Percentiles rank a stretch among this genome's conserved stretches.
Conservation (phyloP, 2,888 invertebrate species). For the Mimumesa dahlbomi region DNA sequence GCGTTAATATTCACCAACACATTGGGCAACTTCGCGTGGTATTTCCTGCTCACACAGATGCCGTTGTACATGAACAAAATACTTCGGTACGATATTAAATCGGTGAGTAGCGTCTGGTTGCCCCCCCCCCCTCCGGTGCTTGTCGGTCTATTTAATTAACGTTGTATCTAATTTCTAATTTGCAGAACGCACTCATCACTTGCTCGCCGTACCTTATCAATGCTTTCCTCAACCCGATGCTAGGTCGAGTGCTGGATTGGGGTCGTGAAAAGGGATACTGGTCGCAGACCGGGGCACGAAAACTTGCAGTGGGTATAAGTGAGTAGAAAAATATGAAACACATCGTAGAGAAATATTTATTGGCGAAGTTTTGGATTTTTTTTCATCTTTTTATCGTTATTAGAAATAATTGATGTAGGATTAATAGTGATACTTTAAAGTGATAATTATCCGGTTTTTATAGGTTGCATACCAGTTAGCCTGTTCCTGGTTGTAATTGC, state of each 20-base stretch:
- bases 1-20: slow-evolving; percentile 80
- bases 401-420: too few relatives aligned
- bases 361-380: too few relatives aligned
- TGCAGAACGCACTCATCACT: slow-evolving; percentile 70
- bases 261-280: slow-evolving; percentile 71
- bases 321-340: slow-evolving; percentile 38
- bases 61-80: slow-evolving; percentile 81
- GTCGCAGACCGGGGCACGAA: slow-evolving; percentile 74
- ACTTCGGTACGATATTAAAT: slow-evolving; percentile 79
- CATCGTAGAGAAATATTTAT: too few relatives aligned
- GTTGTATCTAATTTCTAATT: not conserved
- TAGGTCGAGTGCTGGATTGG: slow-evolving; percentile 72
- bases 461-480: slow-evolving; percentile 73
- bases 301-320: slow-evolving; percentile 76
- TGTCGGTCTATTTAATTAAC: too few relatives aligned
- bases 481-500: slow-evolving; percentile 71
- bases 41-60: slow-evolving; percentile 81
- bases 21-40: slow-evolving; percentile 81
- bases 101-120: slow-evolving; percentile 71
- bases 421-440: not conserved
- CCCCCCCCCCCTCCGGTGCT: too few relatives aligned
- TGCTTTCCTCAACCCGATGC: slow-evolving; percentile 68
- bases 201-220: slow-evolving; percentile 74
- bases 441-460: not conserved
- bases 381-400: too few relatives aligned